Evolutionary conservation across 2,888 invertebrate genomes (phyloP), one percentile per base, ranked within the genome.

Genomic region (Dugesia japonica): DNA sequence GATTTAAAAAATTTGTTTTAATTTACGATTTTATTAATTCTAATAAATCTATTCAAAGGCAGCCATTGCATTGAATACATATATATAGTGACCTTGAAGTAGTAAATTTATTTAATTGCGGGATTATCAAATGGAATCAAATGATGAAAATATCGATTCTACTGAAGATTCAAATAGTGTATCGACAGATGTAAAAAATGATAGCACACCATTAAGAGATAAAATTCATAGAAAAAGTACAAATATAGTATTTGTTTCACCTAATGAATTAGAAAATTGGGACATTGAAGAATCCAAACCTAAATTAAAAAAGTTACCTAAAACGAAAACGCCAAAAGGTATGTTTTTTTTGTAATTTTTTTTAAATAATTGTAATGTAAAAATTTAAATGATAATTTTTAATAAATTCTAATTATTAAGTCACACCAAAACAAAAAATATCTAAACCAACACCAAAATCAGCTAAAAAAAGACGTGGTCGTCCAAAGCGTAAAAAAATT

Each of bases 31-130:
- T 56, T n/a, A 4, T 56, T 56, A 56, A 56, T 56, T 56, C 9
- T 23, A 56, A 56, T 56, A 56, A 56, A 56, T 56, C 56, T 56
- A 56, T 56, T 56, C 56, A 56, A 56, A 56, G 56, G 56, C 56
- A 56, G 56, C 56, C 56, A 56, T 56, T 56, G 56, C 56, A 56
- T 56, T 56, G 20, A 56, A 56, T 56, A 56, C 56, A 4, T 23
- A 56, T 56, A 56, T 56, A 56, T 56, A 56, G 56, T 56, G 56
- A 56, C 56, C 56, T 56, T 56, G 56, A 56, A 56, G 56, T 56
- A 56, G 56, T 56, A 56, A 56, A 56, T 56, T 56, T 56, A 56
- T 56, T 56, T n/a, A 56, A 56, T 56, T 56, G 56, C 56, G 56
- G 20, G 56, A 56, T 56, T 56, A 56, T 56, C 56, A 56, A 56